Conservation (phyloP, 1,140 invertebrate genomes). For the Drosophila chauvacae region DNA sequence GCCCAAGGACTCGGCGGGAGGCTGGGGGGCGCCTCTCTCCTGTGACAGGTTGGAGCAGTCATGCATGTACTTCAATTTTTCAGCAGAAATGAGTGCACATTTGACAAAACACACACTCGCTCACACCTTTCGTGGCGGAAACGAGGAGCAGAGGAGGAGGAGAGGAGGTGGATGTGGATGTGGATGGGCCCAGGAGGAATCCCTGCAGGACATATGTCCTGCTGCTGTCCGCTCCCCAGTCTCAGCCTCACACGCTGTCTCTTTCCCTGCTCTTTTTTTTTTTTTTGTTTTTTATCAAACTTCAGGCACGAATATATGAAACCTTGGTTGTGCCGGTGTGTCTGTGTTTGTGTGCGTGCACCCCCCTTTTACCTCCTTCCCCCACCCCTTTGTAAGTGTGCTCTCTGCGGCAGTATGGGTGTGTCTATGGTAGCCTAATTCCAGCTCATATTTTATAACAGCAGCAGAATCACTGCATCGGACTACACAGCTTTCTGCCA, state of each 20-base stretch:
- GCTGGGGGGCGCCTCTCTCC: not conserved
- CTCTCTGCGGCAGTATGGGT: conserved; percentile 23
- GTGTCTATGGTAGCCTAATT: conserved; percentile 65
- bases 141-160: not conserved
- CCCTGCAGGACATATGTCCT: conserved; percentile 68
- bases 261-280: conserved; percentile 12
- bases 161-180: not conserved
- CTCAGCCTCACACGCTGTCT: conserved; percentile 21
- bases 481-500: conserved; percentile 59
- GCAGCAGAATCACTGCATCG: conserved; percentile 78
- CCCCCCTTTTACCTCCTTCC: not conserved
- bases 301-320: conserved; percentile 63
- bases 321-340: conserved; percentile 50
- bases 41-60: conserved; percentile 64
- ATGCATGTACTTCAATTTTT: conserved; percentile 82
- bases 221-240: conserved; percentile 4
- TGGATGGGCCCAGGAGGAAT: conserved; percentile 17
- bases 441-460: conserved; percentile 78
- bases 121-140: conserved; percentile 47
- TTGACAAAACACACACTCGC: conserved; percentile 71
- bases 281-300: conserved; percentile 35
- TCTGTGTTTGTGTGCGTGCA: conserved; percentile 23
- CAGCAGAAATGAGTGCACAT: conserved; percentile 81
- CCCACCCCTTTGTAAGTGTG: conserved; percentile 9
- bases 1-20: not conserved